These are phyloP conservation scores for Megalopta genalis DNA, from an alignment of 1,140 invertebrate species.

Conservation along the genomic window DNA sequence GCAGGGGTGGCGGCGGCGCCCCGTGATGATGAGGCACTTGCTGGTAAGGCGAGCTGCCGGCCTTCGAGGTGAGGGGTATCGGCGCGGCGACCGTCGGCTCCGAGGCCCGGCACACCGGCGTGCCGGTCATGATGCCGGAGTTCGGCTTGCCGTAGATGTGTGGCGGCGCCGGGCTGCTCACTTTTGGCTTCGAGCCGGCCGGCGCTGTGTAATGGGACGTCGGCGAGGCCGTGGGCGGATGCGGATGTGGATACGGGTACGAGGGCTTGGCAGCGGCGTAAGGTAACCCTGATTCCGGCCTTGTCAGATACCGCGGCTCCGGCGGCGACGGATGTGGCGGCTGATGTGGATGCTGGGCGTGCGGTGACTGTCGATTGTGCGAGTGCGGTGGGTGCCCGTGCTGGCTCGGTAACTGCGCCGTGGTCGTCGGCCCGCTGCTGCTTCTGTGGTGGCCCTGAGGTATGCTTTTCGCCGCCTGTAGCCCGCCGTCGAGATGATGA, in stretches of 20 bases:
- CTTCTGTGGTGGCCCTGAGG: slow-evolving; percentile 67
- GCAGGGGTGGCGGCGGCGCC: slow-evolving; percentile 76
- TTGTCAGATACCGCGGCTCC: slow-evolving; percentile 75
- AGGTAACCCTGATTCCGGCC: slow-evolving; percentile 69
- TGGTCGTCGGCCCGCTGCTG: slow-evolving; percentile 60
- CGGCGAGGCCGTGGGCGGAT: slow-evolving; percentile 68
- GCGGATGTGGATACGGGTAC: slow-evolving; percentile 73
- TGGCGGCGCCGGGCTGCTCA: slow-evolving; percentile 88
- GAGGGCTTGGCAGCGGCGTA: slow-evolving; percentile 71
- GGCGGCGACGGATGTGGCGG: slow-evolving; percentile 80
- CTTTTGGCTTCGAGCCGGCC: slow-evolving; percentile 84
- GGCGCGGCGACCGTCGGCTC: slow-evolving; percentile 75
- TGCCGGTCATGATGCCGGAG: slow-evolving; percentile 83
- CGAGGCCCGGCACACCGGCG: slow-evolving; percentile 82
- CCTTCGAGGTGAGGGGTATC: slow-evolving; percentile 85
- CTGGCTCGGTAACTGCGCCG: slow-evolving; percentile 75
- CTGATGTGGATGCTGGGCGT: slow-evolving; percentile 72
- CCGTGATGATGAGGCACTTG: slow-evolving; percentile 82
- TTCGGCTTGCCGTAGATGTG: slow-evolving; percentile 88
- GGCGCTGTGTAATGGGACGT: slow-evolving; percentile 70
- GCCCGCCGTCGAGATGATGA: slow-evolving; percentile 71
- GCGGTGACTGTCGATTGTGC: slow-evolving; percentile 76
- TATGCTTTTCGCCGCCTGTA: slow-evolving; percentile 70
- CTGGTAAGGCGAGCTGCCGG: slow-evolving; percentile 85
- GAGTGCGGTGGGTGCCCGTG: slow-evolving; percentile 75